phyloP scores from a whole-genome alignment of 2,113 vertebrate species.

The Ibidorhyncha struthersii region DNA sequence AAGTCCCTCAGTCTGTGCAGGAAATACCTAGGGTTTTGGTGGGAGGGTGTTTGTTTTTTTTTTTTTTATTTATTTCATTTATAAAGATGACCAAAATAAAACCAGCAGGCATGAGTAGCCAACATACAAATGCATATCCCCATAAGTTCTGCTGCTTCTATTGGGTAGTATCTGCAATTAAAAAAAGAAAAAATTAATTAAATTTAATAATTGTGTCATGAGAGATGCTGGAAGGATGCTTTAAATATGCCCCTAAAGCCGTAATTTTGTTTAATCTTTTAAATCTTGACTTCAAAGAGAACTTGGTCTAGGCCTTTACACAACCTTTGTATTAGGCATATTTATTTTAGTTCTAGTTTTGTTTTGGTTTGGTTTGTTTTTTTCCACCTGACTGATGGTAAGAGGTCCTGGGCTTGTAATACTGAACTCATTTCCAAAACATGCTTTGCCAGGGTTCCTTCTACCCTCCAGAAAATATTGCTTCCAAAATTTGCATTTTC shows the following conservation, averaged over 20 bases:
- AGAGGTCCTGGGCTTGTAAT: background rate
- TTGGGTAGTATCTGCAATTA: background rate
- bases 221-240: background rate
- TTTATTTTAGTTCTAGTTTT: background rate
- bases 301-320: background rate
- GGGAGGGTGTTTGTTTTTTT: rapidly evolving
- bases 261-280: background rate
- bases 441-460: background rate
- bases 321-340: background rate
- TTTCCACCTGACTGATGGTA: rapidly evolving
- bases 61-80: background rate
- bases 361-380: background rate
- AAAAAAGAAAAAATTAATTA: background rate
- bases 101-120: background rate
- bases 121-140: background rate
- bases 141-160: background rate
- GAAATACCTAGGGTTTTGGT: background rate
- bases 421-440: background rate
- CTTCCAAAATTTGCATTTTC: background rate
- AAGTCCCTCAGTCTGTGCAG: background rate
- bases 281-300: background rate
- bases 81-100: background rate
- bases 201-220: background rate
- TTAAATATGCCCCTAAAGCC: background rate
- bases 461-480: background rate